Conservation (phyloP, 2,113 vertebrate species). For the Antigone vipio region DNA sequence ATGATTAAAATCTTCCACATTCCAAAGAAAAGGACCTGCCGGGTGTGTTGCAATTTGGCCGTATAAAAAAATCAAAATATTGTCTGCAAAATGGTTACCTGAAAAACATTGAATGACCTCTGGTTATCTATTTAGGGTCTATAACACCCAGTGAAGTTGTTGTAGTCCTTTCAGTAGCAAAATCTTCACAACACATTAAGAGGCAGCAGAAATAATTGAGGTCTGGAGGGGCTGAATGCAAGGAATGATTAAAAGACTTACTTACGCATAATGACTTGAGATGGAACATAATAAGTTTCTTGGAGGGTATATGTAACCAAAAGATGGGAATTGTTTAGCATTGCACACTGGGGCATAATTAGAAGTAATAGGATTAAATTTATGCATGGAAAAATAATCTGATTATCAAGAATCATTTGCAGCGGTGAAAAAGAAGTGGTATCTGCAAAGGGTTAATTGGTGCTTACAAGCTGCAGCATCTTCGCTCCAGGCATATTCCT, state of each 20-base stretch:
- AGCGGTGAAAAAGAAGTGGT: neutral
- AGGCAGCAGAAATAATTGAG: conserved; percentile 57
- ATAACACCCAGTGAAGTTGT: neutral
- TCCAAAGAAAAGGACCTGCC: neutral
- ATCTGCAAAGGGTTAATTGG: neutral
- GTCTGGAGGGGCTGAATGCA: conserved; percentile 44
- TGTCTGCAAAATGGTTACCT: neutral
- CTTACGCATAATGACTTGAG: conserved; percentile 13
- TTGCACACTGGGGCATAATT: conserved; percentile 25
- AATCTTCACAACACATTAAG: neutral
- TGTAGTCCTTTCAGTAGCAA: neutral
- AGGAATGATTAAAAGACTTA: conserved; percentile 53
- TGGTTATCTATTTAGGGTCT: neutral
- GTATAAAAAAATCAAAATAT: neutral
- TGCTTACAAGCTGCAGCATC: neutral
- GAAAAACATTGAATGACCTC: neutral
- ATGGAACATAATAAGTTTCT: conserved; percentile 36
- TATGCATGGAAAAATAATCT: conserved; percentile 15
- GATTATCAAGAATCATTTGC: neutral
- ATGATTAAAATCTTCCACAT: neutral
- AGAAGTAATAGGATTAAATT: conserved; percentile 36
- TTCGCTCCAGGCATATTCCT: neutral
- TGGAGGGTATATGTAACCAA: conserved; percentile 23
- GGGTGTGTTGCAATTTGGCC: neutral
- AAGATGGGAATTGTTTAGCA: conserved; percentile 32